Evolutionary conservation across 2,797 vertebrate species (phyloP).

Genomic region (Sparidentex hasta): DNA sequence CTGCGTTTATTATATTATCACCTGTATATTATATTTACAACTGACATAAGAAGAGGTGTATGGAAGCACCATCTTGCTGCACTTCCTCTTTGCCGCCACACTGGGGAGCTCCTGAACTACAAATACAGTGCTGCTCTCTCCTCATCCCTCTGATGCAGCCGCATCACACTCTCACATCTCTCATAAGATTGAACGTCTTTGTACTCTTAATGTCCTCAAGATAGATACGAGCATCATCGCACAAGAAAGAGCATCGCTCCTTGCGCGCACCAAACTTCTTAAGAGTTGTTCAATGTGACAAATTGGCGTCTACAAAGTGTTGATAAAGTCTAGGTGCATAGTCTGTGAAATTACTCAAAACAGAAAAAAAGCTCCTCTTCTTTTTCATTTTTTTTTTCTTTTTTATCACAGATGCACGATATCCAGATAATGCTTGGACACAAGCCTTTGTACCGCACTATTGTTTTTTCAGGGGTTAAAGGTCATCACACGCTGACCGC

Average conservation of each 20-base stretch:
- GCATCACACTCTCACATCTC: conserved; percentile 2
- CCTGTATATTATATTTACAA: not conserved
- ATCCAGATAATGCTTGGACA: not conserved
- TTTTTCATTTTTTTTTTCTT: too few relatives aligned
- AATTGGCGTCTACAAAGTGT: not conserved
- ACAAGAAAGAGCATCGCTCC: conserved; percentile 10
- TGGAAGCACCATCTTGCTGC: not conserved
- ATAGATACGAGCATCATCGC: conserved; percentile 28
- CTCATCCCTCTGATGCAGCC: not conserved
- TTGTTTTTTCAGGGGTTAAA: conserved; percentile 4
- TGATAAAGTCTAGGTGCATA: not conserved
- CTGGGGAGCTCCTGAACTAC: conserved; percentile 74
- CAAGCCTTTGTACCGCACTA: not conserved
- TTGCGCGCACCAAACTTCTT: not conserved
- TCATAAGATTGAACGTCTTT: conserved; percentile 37
- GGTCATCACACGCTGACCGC: conserved; percentile 4
- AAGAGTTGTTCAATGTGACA: conserved; percentile 16
- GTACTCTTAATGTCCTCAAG: conserved; percentile 25
- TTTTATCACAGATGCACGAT: not conserved
- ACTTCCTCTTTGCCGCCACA: conserved; percentile 61
- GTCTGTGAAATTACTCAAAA: conserved; percentile 25
- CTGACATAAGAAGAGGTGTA: not conserved
- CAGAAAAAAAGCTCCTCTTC: too few relatives aligned
- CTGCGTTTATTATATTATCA: not conserved
- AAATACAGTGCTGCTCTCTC: conserved; percentile 15